Evolutionary conservation across 2,888 invertebrate genomes (phyloP), one percentile per base, ranked within the genome.

Genomic region (Lasioglossum oenotherae): DNA sequence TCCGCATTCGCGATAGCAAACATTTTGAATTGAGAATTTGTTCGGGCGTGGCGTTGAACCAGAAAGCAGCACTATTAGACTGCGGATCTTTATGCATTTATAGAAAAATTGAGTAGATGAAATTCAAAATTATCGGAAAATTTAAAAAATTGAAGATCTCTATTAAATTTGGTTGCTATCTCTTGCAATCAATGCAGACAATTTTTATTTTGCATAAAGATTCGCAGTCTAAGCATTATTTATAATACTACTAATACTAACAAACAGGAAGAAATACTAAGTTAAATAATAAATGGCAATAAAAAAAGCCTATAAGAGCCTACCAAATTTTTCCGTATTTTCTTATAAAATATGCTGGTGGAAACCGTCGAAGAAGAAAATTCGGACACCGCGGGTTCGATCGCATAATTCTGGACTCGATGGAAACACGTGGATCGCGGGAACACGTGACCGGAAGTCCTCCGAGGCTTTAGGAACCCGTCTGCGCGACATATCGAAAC

Each of bases 341-440:
- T 23, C 10, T 53, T 10, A 10, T 0, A n/a, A 53, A n/a, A n/a
- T 53, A n/a, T 53, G 10, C 53, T 10, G 53, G n/a, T 23, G 3
- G 10, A n/a, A 53, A 53, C 23, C 1, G 23, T 53, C n/a, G 53
- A 10, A n/a, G 10, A 53, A 53, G 10, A 53, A 53, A 23, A 23
- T n/a, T 53, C 23, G 53, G 23, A 10, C 53, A 53, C 53, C 49
- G 6, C 16, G 19, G 6, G 60, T 27, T 74, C 69, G 31, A 19
- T 80, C 53, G 76, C 78, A 74, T 78, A 81, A 23, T 53, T 78
- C 5, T 82, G 60, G 88, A 89, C 90, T 89, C 86, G 84, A 87
- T 27, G 82, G 35, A 64, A 74, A 46, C 16, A 53, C 31, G 31
- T 31, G 74, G 35, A n/a, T 53, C 75, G 35, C 53, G 57, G 35